Evolutionary conservation across 2,888 invertebrate genomes (phyloP).

Genomic region (Parthenolecanium corni): DNA sequence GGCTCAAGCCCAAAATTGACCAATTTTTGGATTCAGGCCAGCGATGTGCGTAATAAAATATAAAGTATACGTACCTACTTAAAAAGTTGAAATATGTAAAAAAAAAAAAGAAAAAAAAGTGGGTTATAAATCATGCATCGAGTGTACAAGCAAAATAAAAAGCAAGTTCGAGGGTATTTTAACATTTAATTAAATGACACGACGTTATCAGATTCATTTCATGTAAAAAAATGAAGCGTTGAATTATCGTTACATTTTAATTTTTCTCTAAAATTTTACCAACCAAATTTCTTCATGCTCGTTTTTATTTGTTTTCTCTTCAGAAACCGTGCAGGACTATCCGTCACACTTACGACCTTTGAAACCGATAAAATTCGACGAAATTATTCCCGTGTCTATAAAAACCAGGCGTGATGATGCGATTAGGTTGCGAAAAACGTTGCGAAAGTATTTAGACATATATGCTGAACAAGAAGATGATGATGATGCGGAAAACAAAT

Average conservation of each 20-base stretch:
- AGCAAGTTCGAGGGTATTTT: too few species aligned
- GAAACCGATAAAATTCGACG: slow-evolving; percentile 56
- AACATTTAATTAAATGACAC: too few species aligned
- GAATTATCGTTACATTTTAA: too few species aligned
- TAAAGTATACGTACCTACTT: too few species aligned
- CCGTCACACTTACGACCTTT: slow-evolving; percentile 57
- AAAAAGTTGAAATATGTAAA: too few species aligned
- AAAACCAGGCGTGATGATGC: slow-evolving; percentile 43
- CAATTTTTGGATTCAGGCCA: not conserved
- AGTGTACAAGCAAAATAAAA: too few species aligned
- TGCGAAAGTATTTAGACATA: slow-evolving; percentile 56
- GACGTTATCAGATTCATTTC: too few species aligned
- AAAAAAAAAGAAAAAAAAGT: not conserved
- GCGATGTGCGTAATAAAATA: too few species aligned
- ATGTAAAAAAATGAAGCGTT: too few species aligned
- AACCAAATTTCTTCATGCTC: too few species aligned
- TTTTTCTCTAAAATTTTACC: too few species aligned
- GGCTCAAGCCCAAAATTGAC: not conserved
- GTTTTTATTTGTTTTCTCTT: slow-evolving; percentile 33
- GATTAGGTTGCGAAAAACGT: slow-evolving; percentile 47
- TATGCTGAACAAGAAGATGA: slow-evolving; percentile 44
- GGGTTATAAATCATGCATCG: too few species aligned
- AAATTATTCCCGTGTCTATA: slow-evolving; percentile 66
- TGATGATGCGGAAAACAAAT: slow-evolving; percentile 2
- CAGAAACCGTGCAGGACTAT: slow-evolving; percentile 43